Base-by-base conservation (phyloP, 2,888 invertebrate genomes). In the Ditylenchus weischeri region DNA sequence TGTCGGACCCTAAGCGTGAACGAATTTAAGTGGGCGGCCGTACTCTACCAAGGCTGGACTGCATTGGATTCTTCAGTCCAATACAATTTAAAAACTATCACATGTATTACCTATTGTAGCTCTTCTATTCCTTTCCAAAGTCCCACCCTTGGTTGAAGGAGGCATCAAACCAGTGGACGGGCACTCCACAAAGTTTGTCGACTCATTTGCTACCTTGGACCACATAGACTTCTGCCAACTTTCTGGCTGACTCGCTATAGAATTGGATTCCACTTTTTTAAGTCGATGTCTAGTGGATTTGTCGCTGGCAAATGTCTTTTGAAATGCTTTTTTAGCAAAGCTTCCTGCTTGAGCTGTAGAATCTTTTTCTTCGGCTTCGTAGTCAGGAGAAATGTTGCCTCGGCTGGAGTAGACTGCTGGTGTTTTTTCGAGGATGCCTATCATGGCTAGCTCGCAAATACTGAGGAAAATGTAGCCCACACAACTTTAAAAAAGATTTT, bases 381-480 rank as follows among this genome's bases (percentile, higher is more conserved):
- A 62, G 48, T 62, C 43, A 7, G 62, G 47, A 15, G 62, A 54
- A 6, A 19, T 54, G 35, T 23, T n/a, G 19, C 54, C 19, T n/a
- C 57, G 18, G 29, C 54, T 29, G 66, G 23, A 50, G 48, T 48
- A 66, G 29, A 15, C 21, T 7, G 63, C 43, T 8, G 64, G 38
- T 48, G 66, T 65, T 51, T 75, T 75, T 62, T 79, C 78, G 43
- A 79, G 60, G 13, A 69, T 72, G 13, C 79, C 78, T 23, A 79
- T 77, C 54, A 71, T 63, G 38, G 78, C 78, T 49, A 78, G 66
- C 62, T 79, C 78, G 35, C 79, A 78, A 64, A 82, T 77, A 0
- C 78, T 76, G 0, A 79, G 64, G 67, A 83, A 80, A 18, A 82
- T 82, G 73, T 75, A 82, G 57, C 76, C 78, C 64, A 68, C 68